Conservation (phyloP, 2,888 invertebrate genomes). For the Nomada lathburiana region DNA sequence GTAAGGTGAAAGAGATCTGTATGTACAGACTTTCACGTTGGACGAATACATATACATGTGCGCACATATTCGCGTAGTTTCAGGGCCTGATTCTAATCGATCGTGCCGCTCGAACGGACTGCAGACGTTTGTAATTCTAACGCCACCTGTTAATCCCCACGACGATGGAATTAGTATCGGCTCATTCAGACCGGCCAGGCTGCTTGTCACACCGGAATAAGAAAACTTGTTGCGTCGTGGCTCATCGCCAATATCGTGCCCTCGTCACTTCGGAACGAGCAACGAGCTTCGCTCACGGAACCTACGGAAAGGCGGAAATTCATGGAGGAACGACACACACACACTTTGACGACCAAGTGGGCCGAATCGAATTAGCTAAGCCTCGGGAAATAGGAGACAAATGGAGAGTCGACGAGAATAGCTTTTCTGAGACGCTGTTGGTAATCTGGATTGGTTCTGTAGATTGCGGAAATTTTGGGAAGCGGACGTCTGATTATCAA, state of each 20-base stretch:
- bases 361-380: neutral
- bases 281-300: neutral
- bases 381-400: neutral
- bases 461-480: too few species aligned
- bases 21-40: too few species aligned
- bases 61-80: neutral
- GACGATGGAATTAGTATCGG: constrained; percentile 76
- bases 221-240: constrained; percentile 83
- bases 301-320: neutral
- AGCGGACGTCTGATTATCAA: too few species aligned
- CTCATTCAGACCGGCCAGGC: constrained; percentile 41
- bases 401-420: too few species aligned
- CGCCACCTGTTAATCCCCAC: constrained; percentile 77
- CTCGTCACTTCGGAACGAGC: neutral
- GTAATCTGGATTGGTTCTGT: neutral
- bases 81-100: constrained; percentile 8
- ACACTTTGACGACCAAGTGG: neutral
- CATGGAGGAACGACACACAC: neutral
- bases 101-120: constrained; percentile 1
- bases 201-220: constrained; percentile 71
- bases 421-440: neutral
- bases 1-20: too few species aligned
- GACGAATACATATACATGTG: too few species aligned
- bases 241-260: constrained; percentile 76
- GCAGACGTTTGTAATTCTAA: constrained; percentile 7